Evolutionary conservation across 2,113 vertebrate genomes (phyloP), one percentile per base, ranked within the genome.

Genomic region (Zosterops hypoxanthus): DNA sequence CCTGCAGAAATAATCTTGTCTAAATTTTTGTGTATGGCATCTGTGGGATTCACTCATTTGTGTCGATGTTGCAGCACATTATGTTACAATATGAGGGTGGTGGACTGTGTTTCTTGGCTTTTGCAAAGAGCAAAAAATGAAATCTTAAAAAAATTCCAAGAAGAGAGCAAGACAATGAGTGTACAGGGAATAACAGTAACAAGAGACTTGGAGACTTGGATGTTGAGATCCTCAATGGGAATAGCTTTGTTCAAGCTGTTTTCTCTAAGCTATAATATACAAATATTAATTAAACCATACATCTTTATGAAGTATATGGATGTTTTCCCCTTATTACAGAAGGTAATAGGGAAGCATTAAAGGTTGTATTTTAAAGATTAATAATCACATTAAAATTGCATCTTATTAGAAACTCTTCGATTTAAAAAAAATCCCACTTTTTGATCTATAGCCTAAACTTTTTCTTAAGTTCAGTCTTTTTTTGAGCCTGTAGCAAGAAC

Each of bases 31-130:
- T 17, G 33, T 15, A 26, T 70, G 55, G 16, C 23, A 24, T 31
- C 33, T 20, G 17, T 49, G 60, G 14, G 39, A 57, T 75, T 73
- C 33, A n/a, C 47, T 82, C 12, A 5, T 28, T 92, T 0, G 0
- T 25, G 26, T 28, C 66, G 34, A 12, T 11, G 8, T 18, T 83
- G n/a, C 55, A 71, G 42, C 46, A 6, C 5, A 13, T 44, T 46
- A 9, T 71, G 39, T 61, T 90, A 20, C 0, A 0, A 1, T 12
- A 8, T 20, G 2, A 14, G 50, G 14, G n/a, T 42, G 59, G 13
- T 47, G 47, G 50, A 14, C 29, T 34, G 8, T 34, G 18, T 36
- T 85, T 55, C 56, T 69, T 86, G 29, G 59, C 47, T 72, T 85
- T 79, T 71, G 55, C 50, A 80, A 79, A 87, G 63, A 85, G 34